Percentiles rank a stretch among this genome's conserved stretches.
These are phyloP conservation scores for Strigamia transsilvanica DNA, from an alignment of 2,888 invertebrate species.

Conservation along the genomic window DNA sequence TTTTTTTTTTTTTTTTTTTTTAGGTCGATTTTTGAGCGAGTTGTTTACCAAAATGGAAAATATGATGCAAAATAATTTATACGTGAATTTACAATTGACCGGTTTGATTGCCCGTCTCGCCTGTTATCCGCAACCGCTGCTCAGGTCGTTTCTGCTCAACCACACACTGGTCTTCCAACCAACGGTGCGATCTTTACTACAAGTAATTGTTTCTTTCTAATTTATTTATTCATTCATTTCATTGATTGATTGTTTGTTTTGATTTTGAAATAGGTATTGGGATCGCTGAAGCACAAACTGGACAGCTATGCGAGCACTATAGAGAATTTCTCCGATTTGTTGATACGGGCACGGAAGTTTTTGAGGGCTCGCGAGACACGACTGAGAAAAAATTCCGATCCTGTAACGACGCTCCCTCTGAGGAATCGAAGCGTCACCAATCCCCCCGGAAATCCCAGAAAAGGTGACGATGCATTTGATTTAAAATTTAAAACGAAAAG, in stretches of 20 bases:
- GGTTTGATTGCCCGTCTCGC: slow-evolving; percentile 86
- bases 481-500: background rate
- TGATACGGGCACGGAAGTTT: slow-evolving; percentile 80
- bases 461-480: background rate
- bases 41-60: slow-evolving; percentile 82
- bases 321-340: slow-evolving; percentile 69
- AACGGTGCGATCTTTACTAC: slow-evolving; percentile 87
- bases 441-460: slow-evolving; percentile 50
- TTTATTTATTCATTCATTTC: too few species aligned
- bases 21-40: slow-evolving; percentile 80
- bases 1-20: slow-evolving; percentile 53
- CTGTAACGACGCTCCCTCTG: background rate
- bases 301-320: slow-evolving; percentile 71
- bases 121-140: slow-evolving; percentile 85
- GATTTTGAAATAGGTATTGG: slow-evolving; percentile 71
- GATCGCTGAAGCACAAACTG: slow-evolving; percentile 83
- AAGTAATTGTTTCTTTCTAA: slow-evolving; percentile 69
- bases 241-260: background rate
- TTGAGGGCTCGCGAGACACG: slow-evolving; percentile 81
- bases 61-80: slow-evolving; percentile 83
- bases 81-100: slow-evolving; percentile 86
- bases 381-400: slow-evolving; percentile 62
- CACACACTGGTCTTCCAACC: slow-evolving; percentile 86
- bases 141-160: slow-evolving; percentile 86
- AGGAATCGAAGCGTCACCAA: slow-evolving; percentile 54